Evolutionary conservation across 2,888 invertebrate genomes (phyloP), one percentile per base, ranked within the genome.

Genomic region (Salpingus planirostris): DNA sequence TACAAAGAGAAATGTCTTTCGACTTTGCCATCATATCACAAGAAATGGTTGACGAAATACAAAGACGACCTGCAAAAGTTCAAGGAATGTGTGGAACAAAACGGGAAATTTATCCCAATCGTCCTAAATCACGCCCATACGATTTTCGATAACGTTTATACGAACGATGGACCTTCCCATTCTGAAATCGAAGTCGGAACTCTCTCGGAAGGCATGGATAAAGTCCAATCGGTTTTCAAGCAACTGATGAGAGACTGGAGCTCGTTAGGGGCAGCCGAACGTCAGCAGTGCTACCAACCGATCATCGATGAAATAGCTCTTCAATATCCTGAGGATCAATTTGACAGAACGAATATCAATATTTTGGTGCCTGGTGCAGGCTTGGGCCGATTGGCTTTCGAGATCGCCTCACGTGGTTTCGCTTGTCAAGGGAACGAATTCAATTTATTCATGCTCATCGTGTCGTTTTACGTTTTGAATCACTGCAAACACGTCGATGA

Each of bases 201-300:
- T 24, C 11, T 64, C 61, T 44, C 55, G 4, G 57, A 59, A 40
- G 75, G 77, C 50, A 73, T 80, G 59, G 80, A 82, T 50, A 82
- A 95, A 73, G 90, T 96, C 18, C 88, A 91, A 61, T 87, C 89
- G 11, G 91, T 93, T 2, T 67, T 98, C 46, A 93, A 95, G 61
- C 95, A 97, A 62, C 77, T 98, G 52, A 90, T 90, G n/a, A 72
- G 98, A 0, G 98, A 98, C 59, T 98, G 98, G 98, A 91, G 91
- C 52, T 68, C 69, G 1, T 79, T 82, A 42, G 95, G 96, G 0
- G 76, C 75, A 0, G 68, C 72, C 2, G 96, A 97, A 63, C 67
- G 96, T 14, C 71, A 76, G 21, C 80, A 87, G 31, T 93, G 92
- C 52, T 97, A 96, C 60, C 74, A 76, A 43, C 95, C 92, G 0